Evolutionary conservation across 2,797 vertebrate species (phyloP), one percentile per base, ranked within the genome.

Genomic region (Melanotaenia maccullochi): DNA sequence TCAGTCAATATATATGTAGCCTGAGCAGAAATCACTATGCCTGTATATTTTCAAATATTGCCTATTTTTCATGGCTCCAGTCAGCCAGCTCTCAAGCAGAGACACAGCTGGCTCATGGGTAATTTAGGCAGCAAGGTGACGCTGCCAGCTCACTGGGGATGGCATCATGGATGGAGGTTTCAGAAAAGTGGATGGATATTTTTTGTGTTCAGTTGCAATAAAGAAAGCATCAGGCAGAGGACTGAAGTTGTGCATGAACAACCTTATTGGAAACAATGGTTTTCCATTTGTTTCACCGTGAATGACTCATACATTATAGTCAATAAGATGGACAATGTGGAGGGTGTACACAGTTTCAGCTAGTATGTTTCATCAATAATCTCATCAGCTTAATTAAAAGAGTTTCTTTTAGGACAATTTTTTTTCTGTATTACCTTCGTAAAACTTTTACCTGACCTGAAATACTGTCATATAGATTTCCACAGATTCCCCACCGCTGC

Each of bases 1-100:
- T 51, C 12, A 14, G 24, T 6, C 24, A 54, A 28, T 28, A 54
- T 5, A 28, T 54, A 11, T 54, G 4, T 2, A 14, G 51, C 12
- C 24, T 24, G 12, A 51, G 22, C 12, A 25, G 25, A 54, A 54
- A 54, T 13, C 52, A 54, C 52, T 12, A 16, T 13, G 5, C n/a
- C 52, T 66, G 18, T 32, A 54, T 47, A 25, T 66, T 18, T 44
- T 38, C 13, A 20, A 47, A 47, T 47, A n/a, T 25, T 36, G 22
- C 42, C 16, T 36, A 61, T 68, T 63, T 55, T 33, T 32, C 12
- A 56, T 30, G 13, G 12, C 36, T 20, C 25, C 60, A 32, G 68
- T 71, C 60, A 62, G 28, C 49, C 51, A 33, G 28, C 25, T 56
- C 11, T 56, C 18, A n/a, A 56, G 51, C 32, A 44, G 51, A 47